Percentiles rank a stretch among this genome's conserved stretches.
These are phyloP conservation scores for Himalopsyche japonica DNA, from an alignment of 2,888 invertebrate genomes.

Conservation along the genomic window DNA sequence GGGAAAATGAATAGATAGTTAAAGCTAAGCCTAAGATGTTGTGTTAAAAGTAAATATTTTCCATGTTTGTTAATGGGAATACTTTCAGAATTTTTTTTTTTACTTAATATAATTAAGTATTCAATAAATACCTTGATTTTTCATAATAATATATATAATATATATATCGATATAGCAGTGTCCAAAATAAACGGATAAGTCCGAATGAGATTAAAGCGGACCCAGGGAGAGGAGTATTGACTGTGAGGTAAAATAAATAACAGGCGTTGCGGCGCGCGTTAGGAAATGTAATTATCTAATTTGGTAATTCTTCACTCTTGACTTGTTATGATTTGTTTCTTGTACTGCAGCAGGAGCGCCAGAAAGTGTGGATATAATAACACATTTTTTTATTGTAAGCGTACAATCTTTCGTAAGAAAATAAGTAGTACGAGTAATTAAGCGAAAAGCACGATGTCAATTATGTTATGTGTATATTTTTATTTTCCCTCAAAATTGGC, in stretches of 20 bases:
- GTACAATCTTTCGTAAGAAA: no score
- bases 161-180: neutral
- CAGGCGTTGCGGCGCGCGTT: conserved; percentile 13
- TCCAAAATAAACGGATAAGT: neutral
- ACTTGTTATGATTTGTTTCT: conserved; percentile 29
- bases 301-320: conserved; percentile 33
- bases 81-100: no score
- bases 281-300: conserved; percentile 35
- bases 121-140: neutral
- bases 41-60: no score
- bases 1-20: no score
- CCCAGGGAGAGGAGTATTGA: neutral
- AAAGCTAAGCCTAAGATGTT: no score
- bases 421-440: no score
- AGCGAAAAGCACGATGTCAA: no score
- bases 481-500: no score
- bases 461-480: no score
- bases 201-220: neutral
- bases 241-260: conserved; percentile 29
- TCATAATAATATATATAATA: neutral
- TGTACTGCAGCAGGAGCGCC: conserved; percentile 1
- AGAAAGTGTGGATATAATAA: neutral
- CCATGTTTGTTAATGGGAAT: no score
- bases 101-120: no score
- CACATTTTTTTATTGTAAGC: no score